phyloP scores from a whole-genome alignment of 1,140 invertebrate species.

The Drosophila burlai region DNA sequence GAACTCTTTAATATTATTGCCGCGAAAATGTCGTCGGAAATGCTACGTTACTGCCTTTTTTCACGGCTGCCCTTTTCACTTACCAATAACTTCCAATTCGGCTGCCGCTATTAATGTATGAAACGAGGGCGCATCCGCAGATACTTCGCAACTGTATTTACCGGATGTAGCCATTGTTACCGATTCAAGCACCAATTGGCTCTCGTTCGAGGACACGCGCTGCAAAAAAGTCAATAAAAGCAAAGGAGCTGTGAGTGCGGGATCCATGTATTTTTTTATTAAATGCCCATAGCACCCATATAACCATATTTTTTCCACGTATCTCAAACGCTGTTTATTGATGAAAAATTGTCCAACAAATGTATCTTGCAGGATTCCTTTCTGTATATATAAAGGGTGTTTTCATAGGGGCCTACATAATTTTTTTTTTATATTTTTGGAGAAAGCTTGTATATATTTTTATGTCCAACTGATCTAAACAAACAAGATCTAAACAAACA shows the following conservation, averaged over 20 bases:
- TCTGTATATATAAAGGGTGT: constrained; percentile 1
- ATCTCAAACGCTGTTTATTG: background rate
- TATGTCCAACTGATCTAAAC: too few relatives aligned
- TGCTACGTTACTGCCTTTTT: constrained; percentile 5
- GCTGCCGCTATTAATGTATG: constrained; percentile 90
- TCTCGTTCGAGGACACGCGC: constrained; percentile 88
- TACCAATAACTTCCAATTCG: constrained; percentile 91
- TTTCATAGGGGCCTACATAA: background rate
- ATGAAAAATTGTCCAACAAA: constrained; percentile 58
- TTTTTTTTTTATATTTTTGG: background rate
- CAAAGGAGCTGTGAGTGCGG: constrained; percentile 24
- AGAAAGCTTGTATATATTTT: background rate
- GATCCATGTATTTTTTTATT: constrained; percentile 37
- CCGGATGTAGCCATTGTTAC: constrained; percentile 88
- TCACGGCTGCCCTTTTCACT: constrained; percentile 76
- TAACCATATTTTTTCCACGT: constrained; percentile 30
- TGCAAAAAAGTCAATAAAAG: constrained; percentile 70
- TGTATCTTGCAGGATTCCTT: constrained; percentile 57
- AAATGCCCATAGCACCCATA: constrained; percentile 37
- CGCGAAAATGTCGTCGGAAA: background rate
- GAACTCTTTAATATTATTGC: constrained; percentile 9
- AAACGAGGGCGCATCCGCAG: constrained; percentile 94
- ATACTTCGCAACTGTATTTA: constrained; percentile 92
- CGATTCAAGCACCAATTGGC: constrained; percentile 87
- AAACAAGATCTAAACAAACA: too few relatives aligned